Evolutionary conservation across 2,888 invertebrate genomes (phyloP).

Genomic region (Polymixis flavicincta): DNA sequence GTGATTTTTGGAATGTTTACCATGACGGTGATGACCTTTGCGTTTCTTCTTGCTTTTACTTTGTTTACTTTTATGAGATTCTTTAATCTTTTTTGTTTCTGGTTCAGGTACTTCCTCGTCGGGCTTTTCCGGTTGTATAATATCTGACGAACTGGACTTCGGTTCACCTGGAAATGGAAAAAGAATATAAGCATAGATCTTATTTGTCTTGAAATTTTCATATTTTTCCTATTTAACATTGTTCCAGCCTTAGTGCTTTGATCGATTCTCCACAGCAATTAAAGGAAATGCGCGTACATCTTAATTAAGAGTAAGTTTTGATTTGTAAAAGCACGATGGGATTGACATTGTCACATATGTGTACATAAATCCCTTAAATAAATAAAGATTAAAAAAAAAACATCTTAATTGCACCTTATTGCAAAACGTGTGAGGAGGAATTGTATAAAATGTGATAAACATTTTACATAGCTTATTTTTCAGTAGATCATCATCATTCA

Average conservation of each 20-base stretch:
- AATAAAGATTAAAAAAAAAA: too few relatives aligned
- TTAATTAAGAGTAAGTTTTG: too few relatives aligned
- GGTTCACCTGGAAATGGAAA: constrained; percentile 76
- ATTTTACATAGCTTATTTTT: background rate
- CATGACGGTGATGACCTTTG: constrained; percentile 85
- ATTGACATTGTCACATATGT: too few relatives aligned
- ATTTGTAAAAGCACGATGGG: too few relatives aligned
- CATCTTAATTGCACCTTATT: too few relatives aligned
- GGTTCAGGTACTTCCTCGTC: constrained; percentile 62
- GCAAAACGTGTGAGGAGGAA: background rate
- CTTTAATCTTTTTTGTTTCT: constrained; percentile 77
- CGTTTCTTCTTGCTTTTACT: constrained; percentile 86
- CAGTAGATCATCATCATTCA: background rate
- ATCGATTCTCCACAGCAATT: background rate
- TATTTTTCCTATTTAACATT: too few relatives aligned
- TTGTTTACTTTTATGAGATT: constrained; percentile 85
- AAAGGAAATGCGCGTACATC: background rate
- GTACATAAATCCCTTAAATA: too few relatives aligned
- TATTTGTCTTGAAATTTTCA: background rate
- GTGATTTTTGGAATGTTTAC: constrained; percentile 88
- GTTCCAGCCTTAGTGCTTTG: background rate
- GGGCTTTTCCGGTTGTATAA: constrained; percentile 68
- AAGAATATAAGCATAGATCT: constrained; percentile 2
- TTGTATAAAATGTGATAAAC: background rate
- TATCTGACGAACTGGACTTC: constrained; percentile 80